phyloP scores from a whole-genome alignment of 2,113 vertebrate genomes.

The Proteles cristata region DNA sequence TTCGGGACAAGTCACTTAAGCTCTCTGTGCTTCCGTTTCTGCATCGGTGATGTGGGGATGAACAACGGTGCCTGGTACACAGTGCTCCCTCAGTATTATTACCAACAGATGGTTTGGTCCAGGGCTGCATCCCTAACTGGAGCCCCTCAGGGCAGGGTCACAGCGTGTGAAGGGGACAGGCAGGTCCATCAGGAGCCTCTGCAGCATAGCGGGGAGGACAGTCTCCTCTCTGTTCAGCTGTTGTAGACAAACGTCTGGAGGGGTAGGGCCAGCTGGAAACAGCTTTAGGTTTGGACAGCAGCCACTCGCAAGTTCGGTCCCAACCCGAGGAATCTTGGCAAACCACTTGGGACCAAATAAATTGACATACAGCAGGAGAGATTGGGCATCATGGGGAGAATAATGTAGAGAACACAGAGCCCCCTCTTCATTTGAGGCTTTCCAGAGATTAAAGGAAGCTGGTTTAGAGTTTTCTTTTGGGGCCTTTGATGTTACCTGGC shows the following conservation, averaged over 20 bases:
- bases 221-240: background rate
- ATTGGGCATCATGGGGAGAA: background rate
- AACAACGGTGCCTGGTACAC: background rate
- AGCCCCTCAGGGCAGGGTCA: background rate
- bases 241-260: conserved; percentile 37
- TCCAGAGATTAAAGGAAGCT: background rate
- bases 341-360: background rate
- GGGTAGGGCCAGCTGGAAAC: background rate
- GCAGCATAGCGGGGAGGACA: background rate
- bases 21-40: background rate
- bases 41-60: background rate
- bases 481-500: too few relatives aligned
- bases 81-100: background rate
- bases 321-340: background rate
- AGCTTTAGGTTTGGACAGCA: conserved; percentile 36
- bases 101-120: background rate
- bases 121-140: background rate
- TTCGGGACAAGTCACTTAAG: background rate
- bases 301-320: background rate
- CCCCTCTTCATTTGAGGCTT: background rate
- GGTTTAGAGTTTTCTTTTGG: background rate
- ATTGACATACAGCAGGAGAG: background rate
- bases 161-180: background rate
- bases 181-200: background rate
- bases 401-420: rapidly evolving